Base-by-base conservation (phyloP, 2,888 invertebrate species). In the Rhamphomyia laevipes region DNA sequence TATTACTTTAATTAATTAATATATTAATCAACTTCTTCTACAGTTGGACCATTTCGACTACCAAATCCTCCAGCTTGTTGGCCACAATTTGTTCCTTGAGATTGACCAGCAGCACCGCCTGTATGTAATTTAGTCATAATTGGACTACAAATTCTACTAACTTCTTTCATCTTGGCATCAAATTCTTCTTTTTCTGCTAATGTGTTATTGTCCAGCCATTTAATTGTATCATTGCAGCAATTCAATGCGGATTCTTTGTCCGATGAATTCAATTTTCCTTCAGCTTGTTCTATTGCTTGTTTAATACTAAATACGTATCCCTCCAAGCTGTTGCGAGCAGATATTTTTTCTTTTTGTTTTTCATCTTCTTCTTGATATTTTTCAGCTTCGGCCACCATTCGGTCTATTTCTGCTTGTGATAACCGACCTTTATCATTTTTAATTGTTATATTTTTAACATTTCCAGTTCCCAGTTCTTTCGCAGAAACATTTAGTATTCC, bases 401-500 rank as follows among this genome's bases (percentile, higher is more conserved):
- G 73, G 55, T 87, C 86, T 55, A 87, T 87, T 37, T 88, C 87
- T 9, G 81, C 81, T 63, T 86, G 84, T 15, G 84, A 83, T 46
- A 88, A 70, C 4, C 86, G 75, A 0, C 86, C 85, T 60, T 82
- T 84, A 70, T 87, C 85, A 69, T 87, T 87, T 63, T 82, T 84
- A 55, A 88, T 88, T 38, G 82, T 82, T 53, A 88, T 86, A 62
- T 82, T 81, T 66, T 80, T 82, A 52, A 77, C 77, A 55, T 82
- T 82, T 21, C 76, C 79, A 1, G 77, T 75, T 59, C 77, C 75
- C 64, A 76, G 77, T 52, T 79, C 79, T 51, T 81, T 77, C 13
- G 89, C 90, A 0, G 85, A 80, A 5, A 91, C 89, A 64, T 88
- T 89, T 53, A 95, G 73, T 70, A 95, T 94, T 64, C 95, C 94